Base-by-base conservation (phyloP, 2,888 invertebrate species). In the Deilephila elpenor region DNA sequence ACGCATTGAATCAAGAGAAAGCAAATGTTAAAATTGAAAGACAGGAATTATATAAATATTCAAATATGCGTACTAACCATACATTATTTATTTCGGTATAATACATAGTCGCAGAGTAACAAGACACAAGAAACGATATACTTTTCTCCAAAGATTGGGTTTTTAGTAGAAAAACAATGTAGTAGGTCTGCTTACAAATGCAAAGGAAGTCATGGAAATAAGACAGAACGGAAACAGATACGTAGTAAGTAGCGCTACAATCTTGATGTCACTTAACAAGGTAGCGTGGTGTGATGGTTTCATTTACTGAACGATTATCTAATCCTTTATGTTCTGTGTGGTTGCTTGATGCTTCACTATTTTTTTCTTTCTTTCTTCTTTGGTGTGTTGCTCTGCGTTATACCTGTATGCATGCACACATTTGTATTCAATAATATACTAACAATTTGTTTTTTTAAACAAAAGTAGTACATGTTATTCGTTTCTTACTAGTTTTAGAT, bases 261-360 rank as follows among this genome's bases (percentile, higher is more conserved):
- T 86, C 77, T 91, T 86, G 90, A 86, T 91, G 90, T 92, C 88
- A 89, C 86, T 81, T 90, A 88, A 87, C 85, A 84, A 90, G 91
- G 91, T 92, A 91, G 91, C 88, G 90, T 91, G 92, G 91, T 92
- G 91, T 92, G 86, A 87, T 90, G 90, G 91, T 91, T 89, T 90
- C 89, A 89, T 86, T 88, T 78, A 86, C 82, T 84, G 79, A 78
- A 83, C 37, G 17, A 71, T 62, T 74, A 72, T 71, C 73, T 76
- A 78, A 76, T 83, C 78, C 77, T 84, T 74, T 78, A 78, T 84
- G 82, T 87, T 87, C 82, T 82, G 79, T 86, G 80, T 85, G 79
- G 78, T 78, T 80, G 91, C 91, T 91, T 92, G 75, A 79, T 75
- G 89, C 91, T 92, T 91, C 77, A 82, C 77, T 83, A 83, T 85